Evolutionary conservation across 2,888 invertebrate species (phyloP), one percentile per base, ranked within the genome.

Genomic region (Biston betularia): DNA sequence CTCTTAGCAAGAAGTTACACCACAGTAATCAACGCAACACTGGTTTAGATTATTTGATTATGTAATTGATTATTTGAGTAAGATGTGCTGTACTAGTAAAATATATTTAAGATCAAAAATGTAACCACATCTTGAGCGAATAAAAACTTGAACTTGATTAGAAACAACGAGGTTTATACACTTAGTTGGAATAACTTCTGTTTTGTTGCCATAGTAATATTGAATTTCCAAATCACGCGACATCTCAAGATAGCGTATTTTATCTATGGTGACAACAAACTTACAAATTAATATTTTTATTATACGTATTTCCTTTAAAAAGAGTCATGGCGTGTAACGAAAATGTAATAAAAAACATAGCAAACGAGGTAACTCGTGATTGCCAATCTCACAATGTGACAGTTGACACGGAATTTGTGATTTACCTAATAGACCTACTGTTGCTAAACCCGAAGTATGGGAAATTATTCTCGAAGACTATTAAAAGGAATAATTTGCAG

Each of bases 381-480:
- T 95, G 95, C 72, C 90, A 89, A 68, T 75, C 85, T 0, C 84
- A 85, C 10, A 87, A 86, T 48, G 84, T 94, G 0, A 75, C 80
- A 0, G 88, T 94, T 0, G 91, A 94, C 12, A 84, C 91, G 0
- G 93, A 94, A 11, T 95, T 95, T 63, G 91, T 95, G 0, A 87
- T 90, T 8, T 95, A 94, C 73, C 81, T 94, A 42, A 92, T 95
- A 6, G 93, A 94, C 61, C 75, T 95, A 48, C 75, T 95, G n/a
- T 79, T 94, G 0, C 77, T 95, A 5, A 94, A 95, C 75, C 95
- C 95, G 0, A 91, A 91, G 75, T 95, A 95, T 80, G 94, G 94
- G 0, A 93, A 94, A 53, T 80, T 93, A 24, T 91, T 94, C 52
- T 79, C 89, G 0, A 89, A 87, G 59, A 88, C 92, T 0, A 84